Base-by-base conservation (phyloP, 2,113 vertebrate species). In the Rhea americana region DNA sequence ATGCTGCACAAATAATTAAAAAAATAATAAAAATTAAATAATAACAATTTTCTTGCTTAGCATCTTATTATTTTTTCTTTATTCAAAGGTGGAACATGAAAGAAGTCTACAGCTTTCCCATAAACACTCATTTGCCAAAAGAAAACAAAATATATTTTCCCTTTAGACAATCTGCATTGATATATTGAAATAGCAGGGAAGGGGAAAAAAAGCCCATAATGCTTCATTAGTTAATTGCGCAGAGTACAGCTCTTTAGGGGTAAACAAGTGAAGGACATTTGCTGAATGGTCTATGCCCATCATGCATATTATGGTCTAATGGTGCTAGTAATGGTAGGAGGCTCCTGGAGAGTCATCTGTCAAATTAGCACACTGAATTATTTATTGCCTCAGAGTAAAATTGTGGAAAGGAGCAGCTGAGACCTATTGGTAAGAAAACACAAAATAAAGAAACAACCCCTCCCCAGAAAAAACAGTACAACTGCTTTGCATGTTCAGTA, bases 311-410 rank as follows among this genome's bases (percentile, higher is more conserved):
- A 98, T 96, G 97, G 98, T 96, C 97, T 98, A 98, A 98, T 98
- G 98, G 98, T 96, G 97, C 97, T 96, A 90, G 96, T 98, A 98
- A 98, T 98, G 98, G 98, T 93, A 96, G 97, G 97, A 96, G 97
- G 97, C 96, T 98, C 97, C 98, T 90, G 97, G 97, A 98, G 97
- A 98, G 97, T 98, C 98, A 98, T 98, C 97, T 98, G 98, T 98
- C 98, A 98, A 98, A 98, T 98, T 98, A 98, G 97, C 97, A 97
- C 98, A 95, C 97, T 98, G 98, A 98, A 98, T 98, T 98, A 98
- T 98, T 98, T 98, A 98, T 98, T 97, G 97, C 97, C 91, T 97
- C 91, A 81, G 95, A 97, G 96, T 97, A 98, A 98, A 98, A 98
- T 97, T 94, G 95, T 96, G 95, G 94, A 97, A 97, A 96, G 93